Base-by-base conservation (phyloP, 2,797 vertebrate species). In the Scolopax bukidnonensis region DNA sequence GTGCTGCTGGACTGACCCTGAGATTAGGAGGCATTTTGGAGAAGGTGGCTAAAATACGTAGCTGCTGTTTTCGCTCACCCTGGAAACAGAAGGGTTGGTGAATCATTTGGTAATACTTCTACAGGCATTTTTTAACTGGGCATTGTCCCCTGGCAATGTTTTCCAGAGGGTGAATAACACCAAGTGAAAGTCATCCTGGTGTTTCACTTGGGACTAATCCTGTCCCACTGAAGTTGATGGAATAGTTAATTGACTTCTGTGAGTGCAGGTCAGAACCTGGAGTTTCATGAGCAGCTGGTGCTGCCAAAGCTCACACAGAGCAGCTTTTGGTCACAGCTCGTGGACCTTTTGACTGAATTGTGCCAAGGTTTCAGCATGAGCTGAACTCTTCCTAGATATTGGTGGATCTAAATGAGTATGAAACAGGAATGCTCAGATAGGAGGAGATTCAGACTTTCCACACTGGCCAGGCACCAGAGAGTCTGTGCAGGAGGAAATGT, bases 371-470 rank as follows among this genome's bases (percentile, higher is more conserved):
- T 30, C 69, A 67, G 65, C 77, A 28, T 0, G 0, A 24, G 30
- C 74, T 68, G 74, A 70, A n/a, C 54, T 84, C 41, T 17, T 7
- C 19, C 30, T 60, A 48, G 21, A 2, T n/a, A 2, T 7, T 2
- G 1, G 40, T 63, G 67, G 56, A 2, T 87, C 27, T 27, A 5
- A 50, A 6, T 16, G 19, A 18, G 48, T 18, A 10, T 10, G 48
- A 57, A 50, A 24, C 0, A 0, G 9, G 24, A n/a, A 12, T 27
- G 57, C 13, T 11, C 16, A 43, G 56, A 6, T n/a, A 13, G 45
- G 76, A 80, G 40, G 75, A 32, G 74, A 28, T 64, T 75, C 41
- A 56, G 36, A 57, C 67, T 61, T 59, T 40, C 21, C 23, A 16
- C 14, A 11, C 48, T 53, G 43, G 43, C 54, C 67, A 63, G 67